Evolutionary conservation across 1,140 invertebrate species (phyloP), one percentile per base, ranked within the genome.

Genomic region (Drosophila fuyamai): DNA sequence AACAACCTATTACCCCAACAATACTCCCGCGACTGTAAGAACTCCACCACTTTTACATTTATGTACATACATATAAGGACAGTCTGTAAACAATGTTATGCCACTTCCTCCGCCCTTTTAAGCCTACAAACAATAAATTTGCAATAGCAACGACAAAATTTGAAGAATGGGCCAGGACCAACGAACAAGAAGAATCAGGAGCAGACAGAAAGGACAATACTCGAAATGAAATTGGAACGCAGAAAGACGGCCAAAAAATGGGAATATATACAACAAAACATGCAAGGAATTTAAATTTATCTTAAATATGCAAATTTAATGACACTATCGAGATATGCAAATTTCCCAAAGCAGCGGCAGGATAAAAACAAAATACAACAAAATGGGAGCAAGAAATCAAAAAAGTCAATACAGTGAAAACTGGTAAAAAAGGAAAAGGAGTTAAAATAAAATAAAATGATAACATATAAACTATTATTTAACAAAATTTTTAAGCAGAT

Each of bases 271-370:
- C 63, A 71, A 35, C 41, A 57, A 84, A 60, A 59, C 81, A 85
- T 84, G 77, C 68, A 67, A 84, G 44, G 81, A 85, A 85, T 85
- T 84, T 85, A 80, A 85, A 85, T 80, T 84, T 84, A 78, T 85
- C 67, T 83, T 74, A 84, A 85, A 80, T 85, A 84, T 84, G 77
- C 74, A 85, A 85, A 84, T 80, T 80, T 80, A 84, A 70, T 85
- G 81, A 81, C 78, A 85, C 81, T 83, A 84, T 84, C 81, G 77
- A 76, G 72, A 83, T 83, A 84, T 85, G 81, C 77, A 85, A 85
- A 85, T 85, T 61, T 50, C 44, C 41, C 43, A 65, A 58, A 54
- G 36, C 51, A 61, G 48, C 41, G 18, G 23, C 44, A 36, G 23
- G 13, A 50, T 7, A 50, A 62, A 75, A 47, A 76, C 56, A 56